A percentile compares a stretch with the other conserved stretches of the same genome.
phyloP scores from a whole-genome alignment of 1,140 invertebrate species.

The Rhyacophila brunnea region DNA sequence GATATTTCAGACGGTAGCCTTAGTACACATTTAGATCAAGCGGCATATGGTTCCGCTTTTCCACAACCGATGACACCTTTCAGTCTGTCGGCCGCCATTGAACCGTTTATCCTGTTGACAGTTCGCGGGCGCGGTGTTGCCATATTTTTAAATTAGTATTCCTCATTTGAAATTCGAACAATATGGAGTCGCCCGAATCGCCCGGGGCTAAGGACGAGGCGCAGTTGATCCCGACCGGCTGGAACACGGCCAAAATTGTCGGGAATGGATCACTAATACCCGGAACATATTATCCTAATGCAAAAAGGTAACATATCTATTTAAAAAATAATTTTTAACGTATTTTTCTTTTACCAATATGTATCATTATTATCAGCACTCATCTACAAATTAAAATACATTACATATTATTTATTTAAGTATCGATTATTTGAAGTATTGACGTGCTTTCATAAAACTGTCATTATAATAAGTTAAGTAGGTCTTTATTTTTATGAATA shows the following conservation, averaged over 20 bases:
- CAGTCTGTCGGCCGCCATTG: not conserved
- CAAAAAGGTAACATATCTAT: slow-evolving; percentile 36
- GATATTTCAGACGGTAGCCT: not conserved
- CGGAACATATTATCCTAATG: slow-evolving; percentile 50
- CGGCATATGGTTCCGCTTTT: slow-evolving; percentile 12
- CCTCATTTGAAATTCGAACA: not conserved
- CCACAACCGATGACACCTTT: slow-evolving; percentile 5
- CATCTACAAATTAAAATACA: not conserved
- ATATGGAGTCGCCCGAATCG: slow-evolving; percentile 42
- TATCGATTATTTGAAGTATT: no score
- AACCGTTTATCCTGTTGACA: slow-evolving; percentile 3
- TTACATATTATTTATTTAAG: no score
- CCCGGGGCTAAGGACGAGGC: slow-evolving; percentile 49
- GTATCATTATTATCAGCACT: not conserved
- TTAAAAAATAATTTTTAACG: not conserved
- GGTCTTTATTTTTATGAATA: no score
- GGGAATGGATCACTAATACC: slow-evolving; percentile 51
- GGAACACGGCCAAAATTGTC: slow-evolving; percentile 44
- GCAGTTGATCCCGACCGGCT: slow-evolving; percentile 51
- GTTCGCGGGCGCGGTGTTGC: slow-evolving; percentile 9
- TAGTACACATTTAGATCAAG: slow-evolving; percentile 6
- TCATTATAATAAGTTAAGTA: no score
- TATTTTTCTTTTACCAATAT: not conserved
- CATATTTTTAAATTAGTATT: slow-evolving; percentile 8
- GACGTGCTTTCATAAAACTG: no score